phyloP scores from a whole-genome alignment of 1,140 invertebrate species.

The Drosophila nannoptera region DNA sequence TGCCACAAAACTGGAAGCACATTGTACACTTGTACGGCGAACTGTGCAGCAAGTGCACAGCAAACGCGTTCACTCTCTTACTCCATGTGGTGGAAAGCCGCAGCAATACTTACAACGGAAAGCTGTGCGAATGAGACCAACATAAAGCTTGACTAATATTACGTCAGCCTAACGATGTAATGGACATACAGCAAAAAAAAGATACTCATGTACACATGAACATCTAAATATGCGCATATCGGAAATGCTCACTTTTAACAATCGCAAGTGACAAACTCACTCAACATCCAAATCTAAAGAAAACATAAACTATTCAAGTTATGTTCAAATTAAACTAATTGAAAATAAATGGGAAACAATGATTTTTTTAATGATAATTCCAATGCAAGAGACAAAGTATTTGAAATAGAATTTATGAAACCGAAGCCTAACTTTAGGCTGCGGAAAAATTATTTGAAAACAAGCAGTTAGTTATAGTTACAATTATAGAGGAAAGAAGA shows the following conservation, averaged over 20 bases:
- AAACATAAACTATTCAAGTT: too few species aligned
- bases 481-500: background rate
- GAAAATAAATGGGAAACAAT: too few species aligned
- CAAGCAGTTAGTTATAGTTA: too few species aligned
- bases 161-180: slow-evolving; percentile 48
- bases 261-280: background rate
- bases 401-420: background rate
- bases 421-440: slow-evolving; percentile 1
- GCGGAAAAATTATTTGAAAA: background rate
- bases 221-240: background rate
- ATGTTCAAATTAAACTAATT: too few species aligned
- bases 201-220: background rate
- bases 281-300: too few species aligned
- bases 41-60: slow-evolving; percentile 49
- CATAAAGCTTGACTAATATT: slow-evolving; percentile 47
- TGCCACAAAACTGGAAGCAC: slow-evolving; percentile 70
- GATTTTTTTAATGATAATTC: too few species aligned
- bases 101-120: slow-evolving; percentile 10
- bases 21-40: slow-evolving; percentile 36
- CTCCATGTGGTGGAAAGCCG: slow-evolving; percentile 28
- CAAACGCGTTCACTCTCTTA: slow-evolving; percentile 20
- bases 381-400: too few species aligned
- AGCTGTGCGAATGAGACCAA: slow-evolving; percentile 26
- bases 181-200: slow-evolving; percentile 13
- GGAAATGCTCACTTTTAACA: background rate